Evolutionary conservation across 2,797 vertebrate species (phyloP).

Genomic region (Eulemur albifrons): DNA sequence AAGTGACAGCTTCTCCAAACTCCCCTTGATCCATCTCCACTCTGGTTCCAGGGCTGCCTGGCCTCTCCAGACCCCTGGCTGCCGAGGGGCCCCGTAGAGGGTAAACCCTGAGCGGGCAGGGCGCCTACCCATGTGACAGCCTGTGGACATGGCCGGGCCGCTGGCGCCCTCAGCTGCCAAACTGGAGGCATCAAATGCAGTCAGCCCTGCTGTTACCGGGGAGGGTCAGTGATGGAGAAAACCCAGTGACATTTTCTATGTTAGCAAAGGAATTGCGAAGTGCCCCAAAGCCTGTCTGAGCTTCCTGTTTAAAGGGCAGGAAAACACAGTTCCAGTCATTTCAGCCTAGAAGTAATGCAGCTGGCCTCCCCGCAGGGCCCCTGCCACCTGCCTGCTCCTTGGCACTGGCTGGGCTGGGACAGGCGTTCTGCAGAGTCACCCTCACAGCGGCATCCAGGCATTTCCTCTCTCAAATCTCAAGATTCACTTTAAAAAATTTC

Average conservation of each 20-base stretch:
- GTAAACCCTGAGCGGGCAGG: not conserved
- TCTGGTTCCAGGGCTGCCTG: no score
- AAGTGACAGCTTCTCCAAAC: not conserved
- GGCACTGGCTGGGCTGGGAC: not conserved
- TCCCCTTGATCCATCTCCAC: not conserved
- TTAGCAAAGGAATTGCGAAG: not conserved
- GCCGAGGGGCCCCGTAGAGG: not conserved
- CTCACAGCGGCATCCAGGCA: not conserved
- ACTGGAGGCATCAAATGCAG: not conserved
- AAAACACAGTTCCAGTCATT: not conserved
- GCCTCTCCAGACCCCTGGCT: not conserved
- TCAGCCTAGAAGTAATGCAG: not conserved
- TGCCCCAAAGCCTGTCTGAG: not conserved
- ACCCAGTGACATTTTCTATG: not conserved
- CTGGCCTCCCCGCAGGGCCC: rapidly evolving
- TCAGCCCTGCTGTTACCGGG: not conserved
- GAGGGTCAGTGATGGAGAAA: not conserved
- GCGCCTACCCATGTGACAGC: not conserved
- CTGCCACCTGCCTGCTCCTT: not conserved
- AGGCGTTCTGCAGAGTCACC: not conserved
- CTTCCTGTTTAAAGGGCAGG: not conserved
- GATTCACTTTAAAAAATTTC: not conserved
- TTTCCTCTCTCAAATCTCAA: not conserved
- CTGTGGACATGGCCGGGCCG: not conserved
- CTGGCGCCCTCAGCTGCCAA: not conserved